Percentiles rank a stretch among this genome's conserved stretches.
Conservation (phyloP, 2,888 invertebrate genomes). For the Mesorhabditis belari region DNA sequence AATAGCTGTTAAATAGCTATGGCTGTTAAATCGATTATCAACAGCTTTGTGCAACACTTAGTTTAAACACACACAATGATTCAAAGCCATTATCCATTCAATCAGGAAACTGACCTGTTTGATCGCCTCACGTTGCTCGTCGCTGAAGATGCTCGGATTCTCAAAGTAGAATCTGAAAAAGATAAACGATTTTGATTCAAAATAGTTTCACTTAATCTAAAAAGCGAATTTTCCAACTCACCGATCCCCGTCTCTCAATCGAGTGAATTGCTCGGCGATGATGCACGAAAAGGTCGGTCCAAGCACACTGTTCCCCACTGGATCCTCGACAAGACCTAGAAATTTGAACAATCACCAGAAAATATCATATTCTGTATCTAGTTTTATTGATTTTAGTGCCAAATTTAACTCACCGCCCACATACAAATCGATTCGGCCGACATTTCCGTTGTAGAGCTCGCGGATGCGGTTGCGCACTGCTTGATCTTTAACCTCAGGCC, state of each 20-base stretch:
- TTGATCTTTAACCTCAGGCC: slow-evolving; percentile 41
- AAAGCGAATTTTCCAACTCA: slow-evolving; percentile 16
- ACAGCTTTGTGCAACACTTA: no score
- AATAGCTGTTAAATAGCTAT: no score
- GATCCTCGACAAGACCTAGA: slow-evolving; percentile 56
- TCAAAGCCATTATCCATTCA: no score
- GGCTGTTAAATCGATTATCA: no score
- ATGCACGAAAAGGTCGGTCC: slow-evolving; percentile 59
- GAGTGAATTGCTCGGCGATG: slow-evolving; percentile 57
- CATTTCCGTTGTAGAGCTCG: slow-evolving; percentile 30
- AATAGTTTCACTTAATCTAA: no score
- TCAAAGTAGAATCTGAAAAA: slow-evolving; percentile 37
- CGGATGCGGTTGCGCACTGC: slow-evolving; percentile 39
- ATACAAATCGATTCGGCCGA: slow-evolving; percentile 13
- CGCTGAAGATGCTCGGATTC: slow-evolving; percentile 37
- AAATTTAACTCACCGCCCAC: not conserved
- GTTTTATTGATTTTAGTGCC: no score
- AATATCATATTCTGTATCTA: no score
- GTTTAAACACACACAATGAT: no score
- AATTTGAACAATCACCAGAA: not conserved
- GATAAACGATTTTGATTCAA: no score
- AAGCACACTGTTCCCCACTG: slow-evolving; percentile 53
- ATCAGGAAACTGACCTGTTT: slow-evolving; percentile 5
- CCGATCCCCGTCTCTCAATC: slow-evolving; percentile 57
- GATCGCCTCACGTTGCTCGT: slow-evolving; percentile 28